Evolutionary conservation across 2,888 invertebrate species (phyloP), one percentile per base, ranked within the genome.

Genomic region (Tromatobia lineatoria): DNA sequence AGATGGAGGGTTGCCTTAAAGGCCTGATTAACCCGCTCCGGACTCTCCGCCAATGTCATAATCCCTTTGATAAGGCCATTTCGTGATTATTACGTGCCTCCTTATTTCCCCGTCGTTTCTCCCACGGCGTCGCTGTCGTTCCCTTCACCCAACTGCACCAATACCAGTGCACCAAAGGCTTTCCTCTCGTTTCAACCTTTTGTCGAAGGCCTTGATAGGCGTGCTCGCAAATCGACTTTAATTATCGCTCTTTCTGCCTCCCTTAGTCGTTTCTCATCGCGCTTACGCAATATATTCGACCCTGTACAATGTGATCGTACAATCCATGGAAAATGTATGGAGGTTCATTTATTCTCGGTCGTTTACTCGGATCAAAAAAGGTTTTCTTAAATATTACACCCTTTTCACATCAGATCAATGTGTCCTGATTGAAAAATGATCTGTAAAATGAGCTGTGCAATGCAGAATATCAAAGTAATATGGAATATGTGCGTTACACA

Each of bases 11-110:
- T 88, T 89, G 88, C 88, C 90, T 90, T 90, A 90, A 92, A 91
- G 90, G 89, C 85, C 90, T 91, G 93, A 92, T 92, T 91, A 92
- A 91, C 90, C 87, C 85, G 83, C 86, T 86, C 88, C 86, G 87
- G 84, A 89, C 88, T 90, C 89, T 87, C 87, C 74, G 77, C 83
- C 88, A 88, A 91, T 88, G 88, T 89, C 88, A 88, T 90, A 90
- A 91, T 91, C 88, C 88, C 90, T 91, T 91, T 90, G 90, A 91
- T 88, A 88, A 88, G 83, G 83, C 88, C 86, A 87, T 88, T 88
- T 82, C 86, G 83, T 86, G 87, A 90, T 90, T 89, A 90, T 90
- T 89, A 89, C 87, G 80, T 85, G 78, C 79, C 83, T 83, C 76
- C 85, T 80, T 79, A 64, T 79, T 67, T 54, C 20, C 45, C 20